Evolutionary conservation across 2,797 vertebrate species (phyloP).

Genomic region (Platyrinchus mystaceus): DNA sequence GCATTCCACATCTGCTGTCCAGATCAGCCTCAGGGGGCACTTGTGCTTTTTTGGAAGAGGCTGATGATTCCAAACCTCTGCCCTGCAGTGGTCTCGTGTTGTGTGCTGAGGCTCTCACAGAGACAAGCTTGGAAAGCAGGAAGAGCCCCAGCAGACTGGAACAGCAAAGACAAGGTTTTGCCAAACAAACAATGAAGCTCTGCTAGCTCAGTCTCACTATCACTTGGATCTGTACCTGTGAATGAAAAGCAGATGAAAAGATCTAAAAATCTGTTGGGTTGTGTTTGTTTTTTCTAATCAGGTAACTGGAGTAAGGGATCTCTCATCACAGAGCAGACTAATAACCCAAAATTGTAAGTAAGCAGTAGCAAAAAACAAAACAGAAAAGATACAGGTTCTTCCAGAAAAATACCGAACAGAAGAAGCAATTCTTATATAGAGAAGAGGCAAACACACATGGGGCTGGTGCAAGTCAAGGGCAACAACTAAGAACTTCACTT

Average conservation of each 20-base stretch:
- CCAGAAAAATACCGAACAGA: neutral
- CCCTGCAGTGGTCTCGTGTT: neutral
- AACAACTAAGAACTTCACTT: neutral
- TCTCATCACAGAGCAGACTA: neutral
- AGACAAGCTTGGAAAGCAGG: neutral
- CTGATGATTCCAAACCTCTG: neutral
- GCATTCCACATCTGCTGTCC: neutral
- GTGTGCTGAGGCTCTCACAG: neutral
- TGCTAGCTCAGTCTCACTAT: neutral
- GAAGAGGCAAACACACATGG: neutral
- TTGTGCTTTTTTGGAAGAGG: neutral
- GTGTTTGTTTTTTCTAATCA: neutral
- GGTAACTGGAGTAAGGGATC: neutral
- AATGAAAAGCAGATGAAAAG: slow-evolving; percentile 30
- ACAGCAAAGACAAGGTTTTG: neutral
- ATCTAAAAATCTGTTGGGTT: neutral
- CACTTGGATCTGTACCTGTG: neutral
- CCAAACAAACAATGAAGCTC: neutral
- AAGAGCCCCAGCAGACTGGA: neutral
- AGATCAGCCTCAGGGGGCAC: fast-evolving
- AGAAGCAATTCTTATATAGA: neutral
- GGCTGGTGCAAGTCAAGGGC: neutral
- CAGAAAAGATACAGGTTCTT: neutral
- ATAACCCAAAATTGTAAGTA: neutral
- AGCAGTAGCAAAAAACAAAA: neutral